These are phyloP conservation scores for Argyresthia albistria DNA, from an alignment of 2,888 invertebrate species.

Conservation along the genomic window DNA sequence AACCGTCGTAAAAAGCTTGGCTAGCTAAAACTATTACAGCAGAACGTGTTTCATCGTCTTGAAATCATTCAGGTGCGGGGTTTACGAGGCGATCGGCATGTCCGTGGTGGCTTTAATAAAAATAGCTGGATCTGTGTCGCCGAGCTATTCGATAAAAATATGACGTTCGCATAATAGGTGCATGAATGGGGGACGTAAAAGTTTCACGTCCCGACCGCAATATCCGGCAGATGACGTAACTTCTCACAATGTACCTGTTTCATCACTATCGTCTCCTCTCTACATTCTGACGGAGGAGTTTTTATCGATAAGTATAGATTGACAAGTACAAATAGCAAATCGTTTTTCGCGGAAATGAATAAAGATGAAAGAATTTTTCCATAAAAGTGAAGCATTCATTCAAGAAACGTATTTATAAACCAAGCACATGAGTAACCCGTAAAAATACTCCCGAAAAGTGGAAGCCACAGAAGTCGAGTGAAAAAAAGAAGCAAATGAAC, in stretches of 20 bases:
- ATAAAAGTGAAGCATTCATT: too few species aligned
- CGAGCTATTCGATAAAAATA: constrained; percentile 25
- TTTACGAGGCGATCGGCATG: constrained; percentile 27
- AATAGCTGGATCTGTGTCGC: constrained; percentile 18
- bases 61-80: not conserved
- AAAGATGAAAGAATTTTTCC: too few species aligned
- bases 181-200: constrained; percentile 27
- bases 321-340: too few species aligned
- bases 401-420: too few species aligned
- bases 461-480: too few species aligned
- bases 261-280: too few species aligned
- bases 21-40: not conserved
- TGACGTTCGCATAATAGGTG: constrained; percentile 25
- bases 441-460: too few species aligned
- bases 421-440: too few species aligned
- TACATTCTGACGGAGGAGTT: too few species aligned
- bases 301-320: too few species aligned
- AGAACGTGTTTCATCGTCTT: not conserved
- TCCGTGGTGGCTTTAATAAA: constrained; percentile 25
- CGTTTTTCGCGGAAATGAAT: too few species aligned
- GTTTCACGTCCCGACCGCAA: constrained; percentile 32
- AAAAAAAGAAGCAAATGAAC: too few species aligned
- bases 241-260: not conserved
- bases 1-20: not conserved
- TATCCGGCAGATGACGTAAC: constrained; percentile 18